Evolutionary conservation across 2,888 invertebrate species (phyloP).

Genomic region (Patella depressa): DNA sequence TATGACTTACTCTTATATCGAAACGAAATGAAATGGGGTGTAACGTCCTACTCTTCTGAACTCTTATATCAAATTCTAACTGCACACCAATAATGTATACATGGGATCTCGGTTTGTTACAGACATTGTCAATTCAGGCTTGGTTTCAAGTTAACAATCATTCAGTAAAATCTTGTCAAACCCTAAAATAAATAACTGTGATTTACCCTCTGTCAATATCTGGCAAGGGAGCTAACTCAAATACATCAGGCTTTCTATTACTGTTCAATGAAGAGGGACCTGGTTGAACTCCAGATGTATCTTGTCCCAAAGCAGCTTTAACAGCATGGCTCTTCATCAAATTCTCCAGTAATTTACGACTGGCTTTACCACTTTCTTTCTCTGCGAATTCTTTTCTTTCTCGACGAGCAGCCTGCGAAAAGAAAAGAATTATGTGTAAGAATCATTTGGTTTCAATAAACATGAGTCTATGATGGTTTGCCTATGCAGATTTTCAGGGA

Average conservation of each 20-base stretch:
- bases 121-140: too few relatives aligned
- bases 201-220: constrained; percentile 42
- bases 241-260: constrained; percentile 64
- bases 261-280: constrained; percentile 35
- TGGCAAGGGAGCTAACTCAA: constrained; percentile 70
- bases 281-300: constrained; percentile 19
- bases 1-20: too few relatives aligned
- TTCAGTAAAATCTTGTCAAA: too few relatives aligned
- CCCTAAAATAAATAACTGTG: too few relatives aligned
- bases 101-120: too few relatives aligned
- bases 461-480: not conserved
- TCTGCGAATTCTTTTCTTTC: constrained; percentile 79
- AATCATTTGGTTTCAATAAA: constrained; percentile 20
- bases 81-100: too few relatives aligned
- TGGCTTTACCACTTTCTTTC: constrained; percentile 81
- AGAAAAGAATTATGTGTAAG: not conserved
- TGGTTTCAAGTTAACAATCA: too few relatives aligned
- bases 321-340: constrained; percentile 85
- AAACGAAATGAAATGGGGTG: too few relatives aligned
- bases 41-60: too few relatives aligned
- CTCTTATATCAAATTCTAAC: too few relatives aligned
- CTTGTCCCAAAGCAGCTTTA: constrained; percentile 54
- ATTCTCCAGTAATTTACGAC: constrained; percentile 81
- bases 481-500: not conserved
- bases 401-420: constrained; percentile 80